Evolutionary conservation across 2,797 vertebrate genomes (phyloP), one percentile per base, ranked within the genome.

Genomic region (Liparis tanakae): DNA sequence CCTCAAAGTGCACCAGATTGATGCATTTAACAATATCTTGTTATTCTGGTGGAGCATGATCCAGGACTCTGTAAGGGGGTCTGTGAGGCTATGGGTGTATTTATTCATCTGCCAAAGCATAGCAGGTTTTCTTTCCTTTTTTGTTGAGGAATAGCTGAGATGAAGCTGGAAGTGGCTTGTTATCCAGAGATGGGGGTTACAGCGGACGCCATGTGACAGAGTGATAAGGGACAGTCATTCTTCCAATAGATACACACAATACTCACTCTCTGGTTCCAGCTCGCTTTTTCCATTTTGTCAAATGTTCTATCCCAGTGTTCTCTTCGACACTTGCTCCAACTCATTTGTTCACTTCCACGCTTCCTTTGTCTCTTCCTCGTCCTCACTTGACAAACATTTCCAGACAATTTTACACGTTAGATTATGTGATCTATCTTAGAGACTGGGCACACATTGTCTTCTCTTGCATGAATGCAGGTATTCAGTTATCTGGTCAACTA

Each of bases 171-270:
- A 62, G 56, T 64, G 58, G 30, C 76, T 86, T 79, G 72, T 82
- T 85, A 85, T 79, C 63, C 62, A 76, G 83, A 85, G 80, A 79
- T 71, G 10, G 51, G 54, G 66, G 57, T 86, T 75, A 80, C 78
- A 79, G 66, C 65, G 46, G 70, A 80, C 65, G 71, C 67, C 57
- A 56, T 30, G 73, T 80, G 56, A 84, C 60, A 22, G 62, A 76
- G 59, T 68, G 76, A 86, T 81, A 73, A 68, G 74, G 59, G 76
- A 75, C 78, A 75, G 74, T 70, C 65, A 56, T 70, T 74, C 41
- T 84, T 70, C 79, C 79, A 70, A 30, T 13, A 70, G 74, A 75
- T 14, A 53, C 71, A 64, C 69, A 64, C 60, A 51, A 62, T 62
- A 54, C 56, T 63, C 15, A 63, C 22, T 57, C 56, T 58, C 10